These are phyloP conservation scores for Saguinus imperator DNA, from an alignment of 2,113 vertebrate genomes.

Conservation along the genomic window DNA sequence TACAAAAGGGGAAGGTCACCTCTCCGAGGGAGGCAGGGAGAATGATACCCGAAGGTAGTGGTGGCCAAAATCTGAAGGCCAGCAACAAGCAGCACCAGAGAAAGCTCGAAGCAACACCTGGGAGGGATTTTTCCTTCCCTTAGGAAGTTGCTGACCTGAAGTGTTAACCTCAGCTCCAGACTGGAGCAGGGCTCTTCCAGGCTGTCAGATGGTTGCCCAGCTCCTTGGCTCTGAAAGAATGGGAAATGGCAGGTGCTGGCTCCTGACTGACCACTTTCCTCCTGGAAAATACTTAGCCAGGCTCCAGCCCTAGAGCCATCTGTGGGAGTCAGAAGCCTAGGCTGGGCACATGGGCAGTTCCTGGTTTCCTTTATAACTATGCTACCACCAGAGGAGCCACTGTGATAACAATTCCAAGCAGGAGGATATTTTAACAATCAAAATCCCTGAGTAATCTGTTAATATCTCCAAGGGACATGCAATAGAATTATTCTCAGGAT, in stretches of 20 bases:
- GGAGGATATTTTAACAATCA: background rate
- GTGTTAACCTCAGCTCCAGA: background rate
- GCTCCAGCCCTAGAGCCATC: background rate
- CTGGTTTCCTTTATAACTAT: background rate
- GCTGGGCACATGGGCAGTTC: background rate
- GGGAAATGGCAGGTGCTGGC: background rate
- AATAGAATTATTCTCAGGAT: background rate
- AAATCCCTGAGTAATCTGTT: background rate
- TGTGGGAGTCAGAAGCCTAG: background rate
- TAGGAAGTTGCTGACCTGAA: background rate
- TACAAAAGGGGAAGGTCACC: background rate
- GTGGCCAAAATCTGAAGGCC: background rate
- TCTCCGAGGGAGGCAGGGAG: too few species aligned
- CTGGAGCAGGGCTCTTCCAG: background rate
- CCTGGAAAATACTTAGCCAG: background rate
- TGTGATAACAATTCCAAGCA: background rate
- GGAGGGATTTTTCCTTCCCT: background rate
- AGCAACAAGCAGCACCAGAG: background rate
- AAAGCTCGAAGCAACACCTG: background rate
- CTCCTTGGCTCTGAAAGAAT: background rate
- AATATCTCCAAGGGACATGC: background rate
- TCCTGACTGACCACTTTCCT: background rate
- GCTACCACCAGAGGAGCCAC: background rate
- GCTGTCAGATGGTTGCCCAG: rapidly evolving
- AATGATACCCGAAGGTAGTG: background rate